Percentiles rank a stretch among this genome's conserved stretches.
phyloP scores from a whole-genome alignment of 2,888 invertebrate genomes.

The Melikaiella ostensackeni region DNA sequence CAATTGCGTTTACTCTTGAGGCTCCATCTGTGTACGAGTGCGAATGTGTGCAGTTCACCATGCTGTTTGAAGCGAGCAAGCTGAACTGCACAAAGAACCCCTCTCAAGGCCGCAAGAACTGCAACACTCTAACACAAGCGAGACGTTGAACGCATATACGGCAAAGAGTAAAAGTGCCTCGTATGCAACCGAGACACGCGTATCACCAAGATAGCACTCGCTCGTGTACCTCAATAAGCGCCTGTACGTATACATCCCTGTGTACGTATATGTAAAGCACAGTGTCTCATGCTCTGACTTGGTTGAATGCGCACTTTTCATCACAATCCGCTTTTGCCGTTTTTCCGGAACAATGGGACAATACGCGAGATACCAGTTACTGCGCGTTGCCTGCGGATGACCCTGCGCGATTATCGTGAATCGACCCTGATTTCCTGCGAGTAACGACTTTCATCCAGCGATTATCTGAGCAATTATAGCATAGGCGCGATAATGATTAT shows the following conservation, averaged over 20 bases:
- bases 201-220: constrained; percentile 36
- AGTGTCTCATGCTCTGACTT: constrained; percentile 45
- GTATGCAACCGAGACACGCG: constrained; percentile 41
- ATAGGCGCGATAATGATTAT: neutral
- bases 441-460: constrained; percentile 44
- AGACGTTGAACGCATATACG: constrained; percentile 51
- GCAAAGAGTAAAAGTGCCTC: constrained; percentile 54
- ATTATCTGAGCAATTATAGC: constrained; percentile 13
- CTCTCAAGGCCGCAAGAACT: constrained; percentile 73
- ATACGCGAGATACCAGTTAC: constrained; percentile 51
- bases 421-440: constrained; percentile 57
- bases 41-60: constrained; percentile 49
- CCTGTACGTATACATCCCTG: constrained; percentile 42
- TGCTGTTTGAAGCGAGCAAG: constrained; percentile 61
- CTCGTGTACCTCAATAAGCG: constrained; percentile 4
- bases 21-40: constrained; percentile 54
- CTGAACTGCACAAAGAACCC: constrained; percentile 75
- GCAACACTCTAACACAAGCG: constrained; percentile 59
- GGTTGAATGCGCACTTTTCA: constrained; percentile 50
- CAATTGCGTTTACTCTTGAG: constrained; percentile 48
- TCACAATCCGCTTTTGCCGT: constrained; percentile 59
- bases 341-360: constrained; percentile 72
- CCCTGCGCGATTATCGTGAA: constrained; percentile 52
- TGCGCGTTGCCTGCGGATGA: constrained; percentile 50
- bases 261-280: constrained; percentile 46